phyloP scores from a whole-genome alignment of 2,113 vertebrate species.

The Passer montanus region DNA sequence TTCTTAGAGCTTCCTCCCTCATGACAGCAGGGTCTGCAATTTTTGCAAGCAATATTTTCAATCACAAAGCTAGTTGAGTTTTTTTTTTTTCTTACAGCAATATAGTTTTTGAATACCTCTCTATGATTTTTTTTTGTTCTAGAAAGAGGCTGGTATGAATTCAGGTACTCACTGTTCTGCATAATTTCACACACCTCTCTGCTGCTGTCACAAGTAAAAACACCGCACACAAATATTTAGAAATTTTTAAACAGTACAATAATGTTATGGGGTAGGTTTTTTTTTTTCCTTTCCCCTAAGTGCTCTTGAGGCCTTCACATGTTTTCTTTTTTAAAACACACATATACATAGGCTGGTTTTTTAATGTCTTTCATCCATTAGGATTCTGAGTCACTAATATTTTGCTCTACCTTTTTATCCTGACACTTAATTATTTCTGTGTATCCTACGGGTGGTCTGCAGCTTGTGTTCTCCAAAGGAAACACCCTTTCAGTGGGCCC shows the following conservation, averaged over 20 bases:
- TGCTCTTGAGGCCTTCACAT: background rate
- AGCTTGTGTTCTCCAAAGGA: slow-evolving; percentile 43
- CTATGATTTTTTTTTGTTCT: background rate
- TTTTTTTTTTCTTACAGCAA: background rate
- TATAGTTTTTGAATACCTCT: background rate
- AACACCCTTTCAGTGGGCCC: slow-evolving; percentile 51
- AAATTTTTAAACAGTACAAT: background rate
- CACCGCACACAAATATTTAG: background rate
- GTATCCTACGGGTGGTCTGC: slow-evolving; percentile 42
- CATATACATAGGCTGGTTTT: background rate
- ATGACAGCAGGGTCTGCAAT: background rate
- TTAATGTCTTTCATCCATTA: background rate
- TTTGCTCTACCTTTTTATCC: slow-evolving; percentile 43
- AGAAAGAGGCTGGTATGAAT: background rate
- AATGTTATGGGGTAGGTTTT: background rate
- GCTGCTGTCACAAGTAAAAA: background rate
- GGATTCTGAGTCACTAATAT: background rate
- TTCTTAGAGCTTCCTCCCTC: background rate
- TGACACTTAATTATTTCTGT: slow-evolving; percentile 35
- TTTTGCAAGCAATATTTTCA: background rate
- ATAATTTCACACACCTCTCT: background rate
- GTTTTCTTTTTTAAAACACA: background rate
- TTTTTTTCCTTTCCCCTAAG: background rate
- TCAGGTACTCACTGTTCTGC: background rate
- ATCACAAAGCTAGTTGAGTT: background rate